A percentile compares a stretch with the other conserved stretches of the same genome.
phyloP scores from a whole-genome alignment of 2,888 invertebrate species.

The Camponotus fellah region DNA sequence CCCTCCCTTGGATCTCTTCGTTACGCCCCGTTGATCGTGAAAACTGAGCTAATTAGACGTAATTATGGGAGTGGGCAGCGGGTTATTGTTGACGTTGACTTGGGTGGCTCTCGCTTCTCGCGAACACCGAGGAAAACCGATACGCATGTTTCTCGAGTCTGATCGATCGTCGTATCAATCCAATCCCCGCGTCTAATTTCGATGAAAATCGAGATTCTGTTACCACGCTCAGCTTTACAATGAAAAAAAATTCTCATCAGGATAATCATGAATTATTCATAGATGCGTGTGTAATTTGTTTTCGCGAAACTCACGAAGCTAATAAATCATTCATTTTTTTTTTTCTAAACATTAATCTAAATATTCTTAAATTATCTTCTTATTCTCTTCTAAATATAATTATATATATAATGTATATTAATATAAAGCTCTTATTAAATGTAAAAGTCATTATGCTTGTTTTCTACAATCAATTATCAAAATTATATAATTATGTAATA shows the following conservation, averaged over 20 bases:
- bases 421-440: background rate
- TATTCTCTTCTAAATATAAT: background rate
- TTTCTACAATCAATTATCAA: background rate
- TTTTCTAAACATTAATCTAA: background rate
- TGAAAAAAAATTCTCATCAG: background rate
- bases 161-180: background rate
- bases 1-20: background rate
- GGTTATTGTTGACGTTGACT: slow-evolving; percentile 21
- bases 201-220: background rate
- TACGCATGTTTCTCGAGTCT: background rate
- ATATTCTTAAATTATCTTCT: too few species aligned
- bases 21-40: slow-evolving; percentile 6
- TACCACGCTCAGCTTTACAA: background rate
- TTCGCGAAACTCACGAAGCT: background rate
- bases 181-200: background rate
- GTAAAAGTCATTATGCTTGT: background rate
- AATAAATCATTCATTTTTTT: background rate
- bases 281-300: background rate
- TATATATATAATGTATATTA: background rate
- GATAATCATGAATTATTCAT: slow-evolving; percentile 28
- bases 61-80: slow-evolving; percentile 49
- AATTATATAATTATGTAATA: background rate
- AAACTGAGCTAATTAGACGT: slow-evolving; percentile 17
- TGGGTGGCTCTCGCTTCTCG: too few species aligned
- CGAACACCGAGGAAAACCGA: too few species aligned